A percentile compares a stretch with the other conserved stretches of the same genome.
Conservation (phyloP, 2,888 invertebrate species). For the Cheilosia soror region DNA sequence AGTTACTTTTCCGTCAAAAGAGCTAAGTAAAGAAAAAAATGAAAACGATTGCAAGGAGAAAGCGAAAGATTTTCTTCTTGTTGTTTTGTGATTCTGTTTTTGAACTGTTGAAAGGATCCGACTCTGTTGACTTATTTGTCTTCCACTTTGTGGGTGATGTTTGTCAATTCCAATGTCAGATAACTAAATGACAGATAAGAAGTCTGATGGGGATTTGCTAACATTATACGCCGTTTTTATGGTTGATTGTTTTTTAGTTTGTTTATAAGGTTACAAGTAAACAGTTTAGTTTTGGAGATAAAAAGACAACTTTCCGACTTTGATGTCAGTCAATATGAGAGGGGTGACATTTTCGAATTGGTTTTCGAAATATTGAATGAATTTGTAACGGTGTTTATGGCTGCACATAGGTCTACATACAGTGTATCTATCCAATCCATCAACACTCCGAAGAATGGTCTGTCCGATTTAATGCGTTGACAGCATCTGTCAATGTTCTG, state of each 20-base stretch:
- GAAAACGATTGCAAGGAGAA: constrained; percentile 22
- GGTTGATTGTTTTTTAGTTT: constrained; percentile 17
- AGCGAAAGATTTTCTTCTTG: constrained; percentile 20
- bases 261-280: constrained; percentile 40
- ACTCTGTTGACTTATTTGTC: constrained; percentile 43
- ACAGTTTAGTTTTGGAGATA: constrained; percentile 36
- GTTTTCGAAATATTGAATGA: not conserved
- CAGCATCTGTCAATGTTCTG: not conserved
- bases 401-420: not conserved
- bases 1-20: constrained; percentile 50
- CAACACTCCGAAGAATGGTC: too few species aligned
- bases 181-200: constrained; percentile 65
- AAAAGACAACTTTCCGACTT: constrained; percentile 22
- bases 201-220: constrained; percentile 4
- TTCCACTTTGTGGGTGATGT: constrained; percentile 62
- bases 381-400: not conserved
- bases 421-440: too few species aligned
- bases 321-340: constrained; percentile 13
- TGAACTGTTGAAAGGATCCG: constrained; percentile 58
- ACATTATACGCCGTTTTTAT: constrained; percentile 2
- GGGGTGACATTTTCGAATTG: not conserved
- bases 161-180: constrained; percentile 61
- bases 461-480: too few species aligned
- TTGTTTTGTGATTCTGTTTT: constrained; percentile 43
- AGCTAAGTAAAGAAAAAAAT: constrained; percentile 53